Base-by-base conservation (phyloP, 1,140 invertebrate species). In the Formica selysi region DNA sequence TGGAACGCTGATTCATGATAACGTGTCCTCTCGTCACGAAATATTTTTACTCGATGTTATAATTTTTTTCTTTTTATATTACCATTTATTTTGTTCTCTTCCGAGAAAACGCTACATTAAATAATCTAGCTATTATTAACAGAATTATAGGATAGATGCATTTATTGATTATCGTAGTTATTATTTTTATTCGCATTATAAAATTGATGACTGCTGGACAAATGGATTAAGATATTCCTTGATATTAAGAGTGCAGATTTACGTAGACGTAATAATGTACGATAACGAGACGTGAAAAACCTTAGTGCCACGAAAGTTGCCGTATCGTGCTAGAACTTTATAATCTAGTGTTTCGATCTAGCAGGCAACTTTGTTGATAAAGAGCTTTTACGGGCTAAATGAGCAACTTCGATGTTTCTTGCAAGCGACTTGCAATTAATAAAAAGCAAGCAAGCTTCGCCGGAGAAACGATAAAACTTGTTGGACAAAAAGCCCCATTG, bases 1-100 rank as follows among this genome's bases (percentile, higher is more conserved):
- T 89, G 65, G 81, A 73, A 61, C 86, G 62, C 65, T 67, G 79
- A 88, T 87, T 64, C 22, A 13, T 36, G 88, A 74, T 88, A 87
- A 26, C 70, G n/a, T 80, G 32, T 36, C 57, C 48, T 71, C 32
- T 61, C 6, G 73, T 57, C 48, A 85, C 38, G 54, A 88, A 78
- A 85, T 73, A 67, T 71, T 41, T 62, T 51, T 59, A 54, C 19
- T 44, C 44, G 51, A 73, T 29, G 16, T 73, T 61, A 44, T 48
- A 32, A 36, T 61, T n/a, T 32, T 32, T 13, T 19, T 32, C 8
- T 36, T 61, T 48, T 59, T n/a, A 29, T 32, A 26, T 79, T n/a
- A 13, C 8, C 10, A 70, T 70, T 61, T 48, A 74, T 38, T 61
- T 74, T 4, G 3, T 81, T 59, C 41, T 59, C 16, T 48, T 38